phyloP scores from a whole-genome alignment of 2,113 vertebrate species.

The Saccopteryx leptura region DNA sequence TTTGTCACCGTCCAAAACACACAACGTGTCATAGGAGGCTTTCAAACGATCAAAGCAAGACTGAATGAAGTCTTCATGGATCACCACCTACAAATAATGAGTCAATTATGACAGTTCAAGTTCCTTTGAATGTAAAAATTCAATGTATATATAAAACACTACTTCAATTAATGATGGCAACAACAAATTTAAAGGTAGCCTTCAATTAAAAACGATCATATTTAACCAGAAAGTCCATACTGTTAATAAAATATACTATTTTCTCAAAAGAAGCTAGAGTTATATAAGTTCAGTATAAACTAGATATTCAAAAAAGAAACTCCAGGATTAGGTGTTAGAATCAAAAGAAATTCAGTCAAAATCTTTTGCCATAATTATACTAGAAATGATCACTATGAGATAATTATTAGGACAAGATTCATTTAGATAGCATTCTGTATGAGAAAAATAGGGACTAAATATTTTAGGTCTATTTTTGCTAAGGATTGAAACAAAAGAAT shows the following conservation, averaged over 20 bases:
- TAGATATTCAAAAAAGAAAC: neutral
- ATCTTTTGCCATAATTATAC: conserved; percentile 3
- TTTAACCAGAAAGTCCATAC: neutral
- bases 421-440: neutral
- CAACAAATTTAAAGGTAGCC: neutral
- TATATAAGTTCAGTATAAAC: neutral
- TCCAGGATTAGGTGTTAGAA: conserved; percentile 35
- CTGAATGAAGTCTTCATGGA: conserved; percentile 99
- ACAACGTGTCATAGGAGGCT: conserved; percentile 98
- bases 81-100: conserved; percentile 94
- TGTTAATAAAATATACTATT: neutral
- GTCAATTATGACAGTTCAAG: conserved; percentile 67
- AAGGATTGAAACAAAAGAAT: conserved; percentile 1
- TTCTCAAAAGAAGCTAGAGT: conserved; percentile 5
- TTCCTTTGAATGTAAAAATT: conserved; percentile 45
- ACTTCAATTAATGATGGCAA: neutral
- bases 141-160: neutral
- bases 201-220: neutral
- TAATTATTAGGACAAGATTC: conserved; percentile 52
- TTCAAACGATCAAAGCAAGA: conserved; percentile 99
- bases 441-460: conserved; percentile 9
- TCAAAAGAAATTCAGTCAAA: conserved; percentile 16
- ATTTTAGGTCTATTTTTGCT: conserved; percentile 14
- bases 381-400: conserved; percentile 32
- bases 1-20: conserved; percentile 99